A percentile compares a stretch with the other conserved stretches of the same genome.
Conservation (phyloP, 2,888 invertebrate genomes). For the Drosophila maculinotata region DNA sequence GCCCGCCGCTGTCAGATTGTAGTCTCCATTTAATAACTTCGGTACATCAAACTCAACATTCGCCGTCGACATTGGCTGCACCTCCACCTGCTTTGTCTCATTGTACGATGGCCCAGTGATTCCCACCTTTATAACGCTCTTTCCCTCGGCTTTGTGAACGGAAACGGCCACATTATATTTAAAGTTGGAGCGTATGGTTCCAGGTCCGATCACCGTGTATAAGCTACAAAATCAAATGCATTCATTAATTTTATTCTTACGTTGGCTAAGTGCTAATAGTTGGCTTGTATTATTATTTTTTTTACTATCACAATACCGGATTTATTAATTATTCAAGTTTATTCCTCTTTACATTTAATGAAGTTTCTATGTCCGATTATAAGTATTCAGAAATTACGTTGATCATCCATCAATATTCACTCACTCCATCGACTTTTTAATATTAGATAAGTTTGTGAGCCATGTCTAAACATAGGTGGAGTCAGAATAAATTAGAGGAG, state of each 20-base stretch:
- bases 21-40: constrained; percentile 69
- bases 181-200: constrained; percentile 92
- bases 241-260: constrained; percentile 4
- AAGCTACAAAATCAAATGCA: constrained; percentile 53
- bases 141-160: constrained; percentile 83
- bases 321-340: constrained; percentile 19
- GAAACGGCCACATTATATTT: constrained; percentile 93
- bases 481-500: constrained; percentile 1
- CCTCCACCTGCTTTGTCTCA: constrained; percentile 89
- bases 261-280: constrained; percentile 1
- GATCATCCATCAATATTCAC: constrained; percentile 20
- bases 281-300: not conserved
- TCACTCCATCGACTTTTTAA: constrained; percentile 1
- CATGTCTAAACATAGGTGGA: not conserved
- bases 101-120: constrained; percentile 90
- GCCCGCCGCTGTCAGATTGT: constrained; percentile 85
- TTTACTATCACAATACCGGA: constrained; percentile 5
- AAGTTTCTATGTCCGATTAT: constrained; percentile 12
- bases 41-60: constrained; percentile 90
- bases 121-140: constrained; percentile 88
- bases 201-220: constrained; percentile 93
- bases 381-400: not conserved
- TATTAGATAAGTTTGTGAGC: not conserved
- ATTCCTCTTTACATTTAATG: constrained; percentile 8
- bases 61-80: constrained; percentile 90